Conservation (phyloP, 2,113 vertebrate genomes). For the Otus sunia region DNA sequence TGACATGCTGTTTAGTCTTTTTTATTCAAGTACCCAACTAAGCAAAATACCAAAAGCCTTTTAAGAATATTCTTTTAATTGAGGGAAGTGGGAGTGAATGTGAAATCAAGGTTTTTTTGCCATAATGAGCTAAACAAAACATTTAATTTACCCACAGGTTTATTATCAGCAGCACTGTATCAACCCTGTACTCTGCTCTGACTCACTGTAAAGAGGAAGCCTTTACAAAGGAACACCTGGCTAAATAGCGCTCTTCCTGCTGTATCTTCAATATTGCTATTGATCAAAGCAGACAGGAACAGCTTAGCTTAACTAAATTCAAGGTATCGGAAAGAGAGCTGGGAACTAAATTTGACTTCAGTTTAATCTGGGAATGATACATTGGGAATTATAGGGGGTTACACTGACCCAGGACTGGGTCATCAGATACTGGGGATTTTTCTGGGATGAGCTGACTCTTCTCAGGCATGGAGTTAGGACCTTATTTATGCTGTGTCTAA, state of each 20-base stretch:
- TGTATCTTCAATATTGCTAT: not conserved
- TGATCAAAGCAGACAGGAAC: not conserved
- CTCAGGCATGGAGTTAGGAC: not conserved
- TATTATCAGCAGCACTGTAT: not conserved
- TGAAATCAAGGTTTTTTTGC: conserved; percentile 26
- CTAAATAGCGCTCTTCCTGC: not conserved
- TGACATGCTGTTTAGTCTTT: not conserved
- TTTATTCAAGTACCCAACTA: not conserved
- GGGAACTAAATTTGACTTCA: not conserved
- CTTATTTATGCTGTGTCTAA: not conserved
- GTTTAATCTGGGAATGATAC: not conserved
- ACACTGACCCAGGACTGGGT: not conserved
- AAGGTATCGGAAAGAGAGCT: not conserved
- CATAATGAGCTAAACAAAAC: not conserved
- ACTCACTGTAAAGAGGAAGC: conserved; percentile 17
- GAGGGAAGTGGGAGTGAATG: conserved; percentile 32
- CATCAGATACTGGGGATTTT: not conserved
- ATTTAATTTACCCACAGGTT: conserved; percentile 37
- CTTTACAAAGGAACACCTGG: conserved; percentile 29
- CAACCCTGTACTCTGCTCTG: not conserved
- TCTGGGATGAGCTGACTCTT: not conserved
- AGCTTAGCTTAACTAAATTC: not conserved
- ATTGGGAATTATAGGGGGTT: not conserved
- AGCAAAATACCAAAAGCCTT: conserved; percentile 5
- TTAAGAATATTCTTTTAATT: conserved; percentile 36